These are phyloP conservation scores for Ectemnius lituratus DNA, from an alignment of 2,888 invertebrate species.

Conservation along the genomic window DNA sequence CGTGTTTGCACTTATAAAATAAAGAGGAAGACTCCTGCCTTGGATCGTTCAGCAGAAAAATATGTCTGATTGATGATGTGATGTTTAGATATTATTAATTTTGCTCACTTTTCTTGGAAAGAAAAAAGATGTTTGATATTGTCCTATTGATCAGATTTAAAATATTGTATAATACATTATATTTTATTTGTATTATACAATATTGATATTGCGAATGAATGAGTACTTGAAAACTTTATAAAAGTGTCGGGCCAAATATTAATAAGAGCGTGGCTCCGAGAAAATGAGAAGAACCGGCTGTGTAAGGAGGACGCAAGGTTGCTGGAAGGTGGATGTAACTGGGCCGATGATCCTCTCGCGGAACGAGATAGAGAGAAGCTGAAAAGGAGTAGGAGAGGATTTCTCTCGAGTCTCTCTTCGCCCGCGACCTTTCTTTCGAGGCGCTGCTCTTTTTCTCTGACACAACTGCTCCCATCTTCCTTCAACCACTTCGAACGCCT, in stretches of 20 bases:
- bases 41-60: no score
- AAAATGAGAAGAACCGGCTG: neutral
- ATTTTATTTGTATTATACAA: no score
- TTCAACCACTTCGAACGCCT: conserved; percentile 38
- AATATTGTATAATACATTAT: no score
- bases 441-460: conserved; percentile 52
- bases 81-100: no score
- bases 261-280: neutral
- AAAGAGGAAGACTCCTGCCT: no score
- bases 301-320: conserved; percentile 61
- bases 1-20: no score
- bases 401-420: conserved; percentile 47
- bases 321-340: conserved; percentile 71
- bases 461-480: conserved; percentile 53
- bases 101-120: no score
- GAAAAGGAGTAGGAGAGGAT: conserved; percentile 21
- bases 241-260: neutral
- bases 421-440: conserved; percentile 58
- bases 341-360: conserved; percentile 69
- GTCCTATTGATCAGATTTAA: no score
- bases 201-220: no score
- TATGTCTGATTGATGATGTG: no score
- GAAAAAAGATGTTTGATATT: no score
- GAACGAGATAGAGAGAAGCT: conserved; percentile 11
- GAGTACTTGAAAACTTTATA: no score